A percentile compares a stretch with the other conserved stretches of the same genome.
Evolutionary conservation across 1,140 invertebrate species (phyloP).

Genomic region (Adoxophyes honmai): DNA sequence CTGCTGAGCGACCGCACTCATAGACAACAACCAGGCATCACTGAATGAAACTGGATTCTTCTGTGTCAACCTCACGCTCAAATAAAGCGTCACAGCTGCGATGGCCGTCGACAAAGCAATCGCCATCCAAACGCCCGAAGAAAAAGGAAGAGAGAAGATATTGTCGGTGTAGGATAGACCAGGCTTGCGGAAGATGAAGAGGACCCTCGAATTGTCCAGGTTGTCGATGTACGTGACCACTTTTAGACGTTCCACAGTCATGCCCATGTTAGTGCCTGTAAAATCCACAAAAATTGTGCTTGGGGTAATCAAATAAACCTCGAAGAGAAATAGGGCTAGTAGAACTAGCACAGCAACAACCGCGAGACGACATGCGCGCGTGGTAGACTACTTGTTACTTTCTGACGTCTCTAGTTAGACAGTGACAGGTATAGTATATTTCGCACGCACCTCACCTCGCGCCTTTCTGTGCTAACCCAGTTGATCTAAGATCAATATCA

Average conservation of each 20-base stretch:
- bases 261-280: neutral
- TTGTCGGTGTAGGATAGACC: conserved; percentile 78
- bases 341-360: too few relatives aligned
- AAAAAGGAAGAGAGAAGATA: conserved; percentile 77
- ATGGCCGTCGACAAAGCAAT: neutral
- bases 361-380: too few relatives aligned
- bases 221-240: conserved; percentile 32
- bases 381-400: too few relatives aligned
- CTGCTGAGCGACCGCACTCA: conserved; percentile 74
- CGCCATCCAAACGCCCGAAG: neutral
- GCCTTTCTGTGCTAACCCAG: too few relatives aligned
- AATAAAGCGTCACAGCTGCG: neutral
- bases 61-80: neutral
- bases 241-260: neutral
- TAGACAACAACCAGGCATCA: conserved; percentile 64
- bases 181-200: conserved; percentile 74
- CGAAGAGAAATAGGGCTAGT: too few relatives aligned
- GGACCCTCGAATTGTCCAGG: conserved; percentile 72
- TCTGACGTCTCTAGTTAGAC: too few relatives aligned
- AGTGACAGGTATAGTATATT: too few relatives aligned
- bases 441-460: too few relatives aligned
- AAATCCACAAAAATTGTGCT: too few relatives aligned
- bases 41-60: conserved; percentile 21
- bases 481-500: too few relatives aligned
- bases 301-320: too few relatives aligned